These are phyloP conservation scores for Hydraecia micacea DNA, from an alignment of 2,888 invertebrate genomes.

Conservation along the genomic window DNA sequence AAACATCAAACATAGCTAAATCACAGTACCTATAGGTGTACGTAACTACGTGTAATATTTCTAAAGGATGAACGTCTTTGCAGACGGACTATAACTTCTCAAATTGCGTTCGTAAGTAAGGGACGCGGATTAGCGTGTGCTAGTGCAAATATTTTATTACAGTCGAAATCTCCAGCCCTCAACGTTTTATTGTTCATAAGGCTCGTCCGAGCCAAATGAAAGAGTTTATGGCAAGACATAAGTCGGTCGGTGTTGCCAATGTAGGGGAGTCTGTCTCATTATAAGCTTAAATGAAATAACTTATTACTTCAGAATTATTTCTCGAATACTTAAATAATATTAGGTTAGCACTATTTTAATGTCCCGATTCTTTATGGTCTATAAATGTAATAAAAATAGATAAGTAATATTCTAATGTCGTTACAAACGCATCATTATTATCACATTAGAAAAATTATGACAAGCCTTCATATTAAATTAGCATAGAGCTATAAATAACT, in stretches of 20 bases:
- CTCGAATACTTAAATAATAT: conserved; percentile 16
- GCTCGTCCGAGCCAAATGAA: conserved; percentile 90
- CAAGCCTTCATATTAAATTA: conserved; percentile 37
- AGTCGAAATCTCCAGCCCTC: conserved; percentile 90
- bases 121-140: conserved; percentile 89
- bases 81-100: conserved; percentile 86
- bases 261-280: conserved; percentile 73
- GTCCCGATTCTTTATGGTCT: background rate
- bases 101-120: conserved; percentile 89
- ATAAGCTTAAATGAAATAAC: conserved; percentile 60
- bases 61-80: conserved; percentile 71
- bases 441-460: conserved; percentile 33
- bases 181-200: conserved; percentile 91
- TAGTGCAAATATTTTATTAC: conserved; percentile 91
- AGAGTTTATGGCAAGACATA: conserved; percentile 90
- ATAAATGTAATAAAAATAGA: conserved; percentile 5
- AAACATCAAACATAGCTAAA: conserved; percentile 43
- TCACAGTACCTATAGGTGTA: conserved; percentile 49
- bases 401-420: background rate
- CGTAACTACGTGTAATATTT: conserved; percentile 68
- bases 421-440: conserved; percentile 3
- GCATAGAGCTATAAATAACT: conserved; percentile 35
- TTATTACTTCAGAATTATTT: conserved; percentile 39
- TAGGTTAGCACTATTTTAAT: conserved; percentile 11
- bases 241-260: conserved; percentile 86